A percentile compares a stretch with the other conserved stretches of the same genome.
These are phyloP conservation scores for Ceratina japonica DNA, from an alignment of 1,140 invertebrate species.

Conservation along the genomic window DNA sequence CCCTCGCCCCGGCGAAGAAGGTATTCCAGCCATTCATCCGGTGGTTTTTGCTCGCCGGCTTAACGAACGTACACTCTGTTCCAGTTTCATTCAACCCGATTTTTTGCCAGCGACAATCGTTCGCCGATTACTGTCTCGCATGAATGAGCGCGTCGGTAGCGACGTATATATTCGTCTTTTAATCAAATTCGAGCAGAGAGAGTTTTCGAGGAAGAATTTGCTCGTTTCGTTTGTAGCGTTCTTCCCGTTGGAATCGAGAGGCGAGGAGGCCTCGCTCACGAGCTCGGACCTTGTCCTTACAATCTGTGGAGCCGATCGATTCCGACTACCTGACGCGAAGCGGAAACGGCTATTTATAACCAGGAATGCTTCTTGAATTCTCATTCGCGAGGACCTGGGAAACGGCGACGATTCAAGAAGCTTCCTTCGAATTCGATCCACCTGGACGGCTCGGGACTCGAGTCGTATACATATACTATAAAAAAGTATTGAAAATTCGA, in stretches of 20 bases:
- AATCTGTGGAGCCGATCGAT: slow-evolving; percentile 30
- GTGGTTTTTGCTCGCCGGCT: slow-evolving; percentile 48
- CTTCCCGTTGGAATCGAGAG: not conserved
- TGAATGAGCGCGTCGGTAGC: slow-evolving; percentile 18
- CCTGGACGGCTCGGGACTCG: not conserved
- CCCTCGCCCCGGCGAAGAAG: slow-evolving; percentile 25
- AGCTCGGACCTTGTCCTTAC: slow-evolving; percentile 11
- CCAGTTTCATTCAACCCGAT: slow-evolving; percentile 51
- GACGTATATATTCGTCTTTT: too few species aligned
- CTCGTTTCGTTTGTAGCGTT: not conserved
- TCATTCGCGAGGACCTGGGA: slow-evolving; percentile 6
- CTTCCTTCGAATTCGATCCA: not conserved
- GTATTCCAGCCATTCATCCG: slow-evolving; percentile 49
- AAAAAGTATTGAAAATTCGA: slow-evolving; percentile 17
- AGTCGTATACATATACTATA: too few species aligned
- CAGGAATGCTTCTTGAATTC: slow-evolving; percentile 57
- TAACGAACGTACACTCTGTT: slow-evolving; percentile 46
- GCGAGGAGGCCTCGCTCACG: too few species aligned
- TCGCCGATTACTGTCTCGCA: slow-evolving; percentile 27
- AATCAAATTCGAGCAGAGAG: too few species aligned
- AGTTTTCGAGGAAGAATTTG: too few species aligned
- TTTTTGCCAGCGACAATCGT: slow-evolving; percentile 40
- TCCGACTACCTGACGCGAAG: slow-evolving; percentile 46
- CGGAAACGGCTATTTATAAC: slow-evolving; percentile 58
- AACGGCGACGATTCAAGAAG: not conserved